phyloP scores from a whole-genome alignment of 2,113 vertebrate species.

The Sialia sialis region DNA sequence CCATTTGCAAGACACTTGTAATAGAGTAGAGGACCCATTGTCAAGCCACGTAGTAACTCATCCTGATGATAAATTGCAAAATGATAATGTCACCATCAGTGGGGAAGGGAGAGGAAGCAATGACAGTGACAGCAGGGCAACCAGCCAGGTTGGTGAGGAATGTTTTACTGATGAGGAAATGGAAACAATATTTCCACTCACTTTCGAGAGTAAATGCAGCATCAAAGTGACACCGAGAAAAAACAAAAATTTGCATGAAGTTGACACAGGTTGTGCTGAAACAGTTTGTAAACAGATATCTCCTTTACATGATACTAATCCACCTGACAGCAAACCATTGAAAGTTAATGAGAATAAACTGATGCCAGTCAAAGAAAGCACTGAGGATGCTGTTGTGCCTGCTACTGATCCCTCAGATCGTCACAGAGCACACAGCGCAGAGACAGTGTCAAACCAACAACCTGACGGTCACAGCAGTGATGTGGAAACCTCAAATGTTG shows the following conservation, averaged over 20 bases:
- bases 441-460: not conserved
- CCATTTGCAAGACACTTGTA: not conserved
- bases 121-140: not conserved
- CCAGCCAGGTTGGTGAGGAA: not conserved
- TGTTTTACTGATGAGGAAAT: not conserved
- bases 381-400: not conserved
- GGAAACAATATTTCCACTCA: not conserved
- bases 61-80: not conserved
- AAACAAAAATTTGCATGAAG: not conserved
- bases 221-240: not conserved
- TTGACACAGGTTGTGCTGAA: not conserved
- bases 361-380: not conserved
- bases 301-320: not conserved
- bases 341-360: slow-evolving; percentile 11
- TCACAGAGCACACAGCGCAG: not conserved
- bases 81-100: not conserved
- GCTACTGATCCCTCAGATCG: not conserved
- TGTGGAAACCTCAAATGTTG: not conserved
- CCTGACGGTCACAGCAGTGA: not conserved
- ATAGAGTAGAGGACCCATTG: not conserved
- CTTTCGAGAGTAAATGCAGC: not conserved
- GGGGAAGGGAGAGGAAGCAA: not conserved
- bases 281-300: not conserved
- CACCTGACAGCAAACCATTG: not conserved
- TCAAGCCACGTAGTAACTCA: not conserved